Evolutionary conservation across 2,888 invertebrate genomes (phyloP).

Genomic region (Artemia sp.): DNA sequence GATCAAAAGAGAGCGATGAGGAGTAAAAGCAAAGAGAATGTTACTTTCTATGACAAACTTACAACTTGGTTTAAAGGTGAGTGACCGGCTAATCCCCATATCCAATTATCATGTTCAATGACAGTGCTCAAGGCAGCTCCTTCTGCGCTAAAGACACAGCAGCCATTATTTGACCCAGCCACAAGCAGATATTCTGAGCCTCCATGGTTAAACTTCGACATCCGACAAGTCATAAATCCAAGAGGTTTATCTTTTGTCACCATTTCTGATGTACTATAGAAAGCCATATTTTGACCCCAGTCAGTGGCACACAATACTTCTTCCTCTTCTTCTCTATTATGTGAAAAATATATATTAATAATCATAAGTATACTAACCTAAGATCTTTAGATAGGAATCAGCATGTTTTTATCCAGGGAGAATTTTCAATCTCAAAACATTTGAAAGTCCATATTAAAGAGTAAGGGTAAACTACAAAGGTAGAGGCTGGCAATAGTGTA

Average conservation of each 20-base stretch:
- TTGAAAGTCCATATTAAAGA: too few species aligned
- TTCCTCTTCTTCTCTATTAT: slow-evolving; percentile 32
- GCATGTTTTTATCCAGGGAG: too few species aligned
- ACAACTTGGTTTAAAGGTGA: slow-evolving; percentile 55
- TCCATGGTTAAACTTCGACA: slow-evolving; percentile 44
- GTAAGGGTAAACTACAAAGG: too few species aligned
- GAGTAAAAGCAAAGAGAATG: slow-evolving; percentile 16
- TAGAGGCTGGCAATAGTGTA: too few species aligned
- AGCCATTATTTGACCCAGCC: slow-evolving; percentile 57
- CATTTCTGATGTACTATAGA: slow-evolving; percentile 41
- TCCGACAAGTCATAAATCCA: slow-evolving; percentile 56
- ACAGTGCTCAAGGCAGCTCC: slow-evolving; percentile 58
- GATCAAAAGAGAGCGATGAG: too few species aligned
- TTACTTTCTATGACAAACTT: slow-evolving; percentile 29
- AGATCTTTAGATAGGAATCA: too few species aligned
- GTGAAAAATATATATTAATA: too few species aligned
- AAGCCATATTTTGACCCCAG: slow-evolving; percentile 77
- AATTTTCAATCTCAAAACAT: too few species aligned
- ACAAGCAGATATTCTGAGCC: slow-evolving; percentile 64
- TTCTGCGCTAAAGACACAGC: slow-evolving; percentile 60
- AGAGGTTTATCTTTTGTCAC: slow-evolving; percentile 39
- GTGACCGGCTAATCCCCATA: slow-evolving; percentile 65
- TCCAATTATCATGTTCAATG: slow-evolving; percentile 61
- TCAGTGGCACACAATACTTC: slow-evolving; percentile 72
- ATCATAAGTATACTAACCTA: too few species aligned